Conservation (phyloP, 2,888 invertebrate genomes). For the Sminthurinus aureus region DNA sequence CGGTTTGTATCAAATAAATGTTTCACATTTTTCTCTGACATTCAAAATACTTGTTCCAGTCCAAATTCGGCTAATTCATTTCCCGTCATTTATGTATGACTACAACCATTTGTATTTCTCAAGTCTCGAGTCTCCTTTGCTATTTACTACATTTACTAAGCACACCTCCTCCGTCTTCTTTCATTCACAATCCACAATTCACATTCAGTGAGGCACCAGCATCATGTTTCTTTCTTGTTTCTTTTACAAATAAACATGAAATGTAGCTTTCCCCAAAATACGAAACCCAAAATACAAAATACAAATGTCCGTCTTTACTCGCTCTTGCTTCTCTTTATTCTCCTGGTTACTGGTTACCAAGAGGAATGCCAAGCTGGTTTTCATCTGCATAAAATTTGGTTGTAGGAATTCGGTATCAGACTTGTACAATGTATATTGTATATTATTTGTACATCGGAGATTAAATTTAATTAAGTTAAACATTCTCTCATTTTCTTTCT, state of each 20-base stretch:
- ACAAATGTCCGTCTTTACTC: too few species aligned
- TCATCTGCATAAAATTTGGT: not conserved
- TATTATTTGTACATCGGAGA: not conserved
- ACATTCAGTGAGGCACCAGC: not conserved
- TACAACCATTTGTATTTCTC: not conserved
- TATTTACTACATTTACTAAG: not conserved
- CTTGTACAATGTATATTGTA: too few species aligned
- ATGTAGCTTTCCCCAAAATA: too few species aligned
- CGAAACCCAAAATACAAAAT: too few species aligned
- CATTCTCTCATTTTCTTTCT: too few species aligned
- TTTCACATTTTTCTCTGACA: constrained; percentile 20
- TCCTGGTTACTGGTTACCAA: not conserved
- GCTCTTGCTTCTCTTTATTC: not conserved
- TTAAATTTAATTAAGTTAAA: not conserved
- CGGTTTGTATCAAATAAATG: constrained; percentile 10
- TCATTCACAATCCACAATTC: too few species aligned
- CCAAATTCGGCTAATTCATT: constrained; percentile 8
- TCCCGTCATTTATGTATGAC: constrained; percentile 9
- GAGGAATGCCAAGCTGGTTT: not conserved
- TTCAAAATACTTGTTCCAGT: not conserved
- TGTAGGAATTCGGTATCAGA: too few species aligned
- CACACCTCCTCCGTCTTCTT: not conserved
- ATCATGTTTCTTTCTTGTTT: not conserved
- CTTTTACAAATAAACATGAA: not conserved
- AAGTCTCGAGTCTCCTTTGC: not conserved